phyloP scores from a whole-genome alignment of 1,140 invertebrate genomes.

The Halictus rubicundus region DNA sequence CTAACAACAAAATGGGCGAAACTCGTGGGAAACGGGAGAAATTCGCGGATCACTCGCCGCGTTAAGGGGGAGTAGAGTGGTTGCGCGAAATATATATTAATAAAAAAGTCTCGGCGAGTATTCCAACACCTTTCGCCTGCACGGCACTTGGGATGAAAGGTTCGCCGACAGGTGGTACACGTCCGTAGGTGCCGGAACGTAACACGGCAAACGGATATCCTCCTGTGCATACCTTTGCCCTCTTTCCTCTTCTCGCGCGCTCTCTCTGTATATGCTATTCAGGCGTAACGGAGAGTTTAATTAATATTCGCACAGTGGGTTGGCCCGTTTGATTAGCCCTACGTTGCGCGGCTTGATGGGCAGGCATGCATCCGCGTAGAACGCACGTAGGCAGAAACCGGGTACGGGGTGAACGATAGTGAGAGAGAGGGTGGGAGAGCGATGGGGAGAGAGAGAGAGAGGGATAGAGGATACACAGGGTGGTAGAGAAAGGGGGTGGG shows the following conservation, averaged over 20 bases:
- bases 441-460: constrained; percentile 15
- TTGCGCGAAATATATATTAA: neutral
- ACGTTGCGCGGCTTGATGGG: constrained; percentile 72
- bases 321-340: constrained; percentile 76
- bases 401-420: constrained; percentile 21
- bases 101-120: neutral
- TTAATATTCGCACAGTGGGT: constrained; percentile 76
- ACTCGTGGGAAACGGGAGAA: too few relatives aligned
- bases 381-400: constrained; percentile 49
- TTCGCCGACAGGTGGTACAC: constrained; percentile 32
- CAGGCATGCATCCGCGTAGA: constrained; percentile 72
- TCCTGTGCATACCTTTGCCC: constrained; percentile 31
- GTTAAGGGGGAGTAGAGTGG: too few relatives aligned
- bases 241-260: constrained; percentile 48
- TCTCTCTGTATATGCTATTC: constrained; percentile 65
- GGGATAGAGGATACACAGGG: constrained; percentile 8
- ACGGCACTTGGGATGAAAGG: neutral
- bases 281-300: constrained; percentile 74
- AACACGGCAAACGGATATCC: constrained; percentile 42
- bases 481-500: neutral
- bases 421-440: too few relatives aligned
- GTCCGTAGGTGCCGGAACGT: constrained; percentile 30
- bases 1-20: too few relatives aligned
- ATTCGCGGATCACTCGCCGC: too few relatives aligned
- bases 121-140: neutral